A percentile compares a stretch with the other conserved stretches of the same genome.
Evolutionary conservation across 2,113 vertebrate species (phyloP).

Genomic region (Cromileptes altivelis): DNA sequence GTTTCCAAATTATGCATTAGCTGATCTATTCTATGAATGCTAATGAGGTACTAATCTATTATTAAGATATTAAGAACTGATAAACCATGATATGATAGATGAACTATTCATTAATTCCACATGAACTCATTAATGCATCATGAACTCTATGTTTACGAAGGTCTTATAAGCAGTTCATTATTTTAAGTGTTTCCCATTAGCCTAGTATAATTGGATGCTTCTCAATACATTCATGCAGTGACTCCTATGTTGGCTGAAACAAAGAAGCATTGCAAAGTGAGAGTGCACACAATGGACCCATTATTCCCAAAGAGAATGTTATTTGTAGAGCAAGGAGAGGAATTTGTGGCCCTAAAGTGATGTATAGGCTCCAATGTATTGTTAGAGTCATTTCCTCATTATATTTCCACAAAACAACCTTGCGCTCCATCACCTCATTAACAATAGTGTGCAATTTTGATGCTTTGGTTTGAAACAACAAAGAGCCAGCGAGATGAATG

Average conservation of each 20-base stretch:
- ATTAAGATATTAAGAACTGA: slow-evolving; percentile 53
- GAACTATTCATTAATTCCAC: slow-evolving; percentile 63
- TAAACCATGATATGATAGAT: slow-evolving; percentile 57
- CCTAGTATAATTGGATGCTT: slow-evolving; percentile 73
- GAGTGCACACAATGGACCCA: slow-evolving; percentile 61
- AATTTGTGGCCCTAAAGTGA: slow-evolving; percentile 61
- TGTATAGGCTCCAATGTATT: slow-evolving; percentile 62
- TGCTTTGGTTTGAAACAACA: slow-evolving; percentile 51
- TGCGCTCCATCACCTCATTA: slow-evolving; percentile 61
- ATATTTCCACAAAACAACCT: slow-evolving; percentile 61
- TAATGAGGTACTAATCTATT: slow-evolving; percentile 26
- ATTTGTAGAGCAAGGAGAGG: slow-evolving; percentile 62
- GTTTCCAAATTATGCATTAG: background rate
- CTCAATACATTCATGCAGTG: slow-evolving; percentile 53
- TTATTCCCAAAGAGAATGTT: slow-evolving; percentile 70
- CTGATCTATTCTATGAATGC: slow-evolving; percentile 13
- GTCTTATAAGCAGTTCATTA: slow-evolving; percentile 70
- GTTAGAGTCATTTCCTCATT: slow-evolving; percentile 70
- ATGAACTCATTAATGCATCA: slow-evolving; percentile 69
- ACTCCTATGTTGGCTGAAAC: slow-evolving; percentile 69
- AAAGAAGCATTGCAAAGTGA: slow-evolving; percentile 63
- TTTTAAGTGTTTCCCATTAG: slow-evolving; percentile 76
- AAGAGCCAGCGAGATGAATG: slow-evolving; percentile 48
- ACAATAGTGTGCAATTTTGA: slow-evolving; percentile 41
- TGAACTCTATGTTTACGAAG: slow-evolving; percentile 66